Conservation (phyloP, 1,140 invertebrate genomes). For the Scaptodrosophila lebanonensis region DNA sequence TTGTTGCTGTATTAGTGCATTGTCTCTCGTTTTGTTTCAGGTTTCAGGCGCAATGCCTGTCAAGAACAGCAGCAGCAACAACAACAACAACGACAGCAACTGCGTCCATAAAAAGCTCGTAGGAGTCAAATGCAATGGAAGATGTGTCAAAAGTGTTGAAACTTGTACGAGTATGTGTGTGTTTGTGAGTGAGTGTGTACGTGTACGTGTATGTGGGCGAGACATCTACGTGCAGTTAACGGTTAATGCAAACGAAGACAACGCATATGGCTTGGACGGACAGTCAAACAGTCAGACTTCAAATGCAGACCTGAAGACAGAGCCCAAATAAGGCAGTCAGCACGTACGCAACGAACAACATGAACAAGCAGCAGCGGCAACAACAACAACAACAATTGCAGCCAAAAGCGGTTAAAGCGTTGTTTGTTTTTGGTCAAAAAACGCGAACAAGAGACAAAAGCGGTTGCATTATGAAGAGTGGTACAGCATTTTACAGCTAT, state of each 20-base stretch:
- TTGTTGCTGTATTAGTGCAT: slow-evolving; percentile 54
- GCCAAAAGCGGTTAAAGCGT: no score
- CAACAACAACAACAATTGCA: slow-evolving; percentile 48
- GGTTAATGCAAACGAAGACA: slow-evolving; percentile 68
- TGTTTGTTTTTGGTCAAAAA: not conserved
- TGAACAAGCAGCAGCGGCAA: slow-evolving; percentile 49
- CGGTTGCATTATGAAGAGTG: slow-evolving; percentile 37
- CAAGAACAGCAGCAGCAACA: slow-evolving; percentile 69
- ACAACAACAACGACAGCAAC: slow-evolving; percentile 51
- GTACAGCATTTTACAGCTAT: slow-evolving; percentile 53
- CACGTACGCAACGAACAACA: slow-evolving; percentile 55
- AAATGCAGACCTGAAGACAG: slow-evolving; percentile 12
- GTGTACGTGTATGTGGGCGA: slow-evolving; percentile 6
- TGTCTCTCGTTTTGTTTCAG: slow-evolving; percentile 71
- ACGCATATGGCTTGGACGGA: slow-evolving; percentile 54
- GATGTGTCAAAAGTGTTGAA: slow-evolving; percentile 71
- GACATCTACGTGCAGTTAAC: slow-evolving; percentile 64
- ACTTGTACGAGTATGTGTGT: slow-evolving; percentile 17
- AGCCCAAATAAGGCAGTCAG: slow-evolving; percentile 40
- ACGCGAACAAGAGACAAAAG: slow-evolving; percentile 13
- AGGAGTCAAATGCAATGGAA: slow-evolving; percentile 65
- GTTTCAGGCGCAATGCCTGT: slow-evolving; percentile 71
- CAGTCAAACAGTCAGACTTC: slow-evolving; percentile 28
- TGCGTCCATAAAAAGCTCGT: slow-evolving; percentile 59
- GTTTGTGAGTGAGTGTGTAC: not conserved